Evolutionary conservation across 1,140 invertebrate genomes (phyloP).

Genomic region (Polyergus mexicanus): DNA sequence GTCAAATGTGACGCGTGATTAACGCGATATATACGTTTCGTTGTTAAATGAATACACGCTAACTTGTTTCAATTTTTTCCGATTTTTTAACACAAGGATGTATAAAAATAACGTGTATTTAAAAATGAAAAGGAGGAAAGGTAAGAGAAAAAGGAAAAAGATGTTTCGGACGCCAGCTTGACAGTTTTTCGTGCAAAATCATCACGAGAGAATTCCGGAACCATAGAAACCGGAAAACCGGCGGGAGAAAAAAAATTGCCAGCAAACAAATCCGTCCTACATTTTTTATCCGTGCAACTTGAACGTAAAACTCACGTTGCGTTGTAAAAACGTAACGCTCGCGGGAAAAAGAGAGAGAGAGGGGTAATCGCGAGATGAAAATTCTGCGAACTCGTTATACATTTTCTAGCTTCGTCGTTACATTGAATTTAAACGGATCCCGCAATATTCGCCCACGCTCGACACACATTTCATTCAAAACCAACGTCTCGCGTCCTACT

Average conservation of each 20-base stretch:
- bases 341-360: conserved; percentile 13
- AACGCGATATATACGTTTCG: not conserved
- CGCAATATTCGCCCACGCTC: conserved; percentile 44
- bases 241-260: conserved; percentile 29
- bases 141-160: conserved; percentile 18
- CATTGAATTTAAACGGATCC: conserved; percentile 60
- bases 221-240: conserved; percentile 25
- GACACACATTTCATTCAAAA: conserved; percentile 58
- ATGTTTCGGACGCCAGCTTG: conserved; percentile 25
- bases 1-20: not conserved
- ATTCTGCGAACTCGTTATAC: conserved; percentile 55
- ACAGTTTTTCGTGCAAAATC: conserved; percentile 51
- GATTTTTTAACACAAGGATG: not conserved
- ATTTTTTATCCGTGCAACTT: conserved; percentile 56
- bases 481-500: conserved; percentile 20
- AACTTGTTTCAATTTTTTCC: not conserved
- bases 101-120: not conserved
- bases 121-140: not conserved
- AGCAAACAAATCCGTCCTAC: conserved; percentile 41
- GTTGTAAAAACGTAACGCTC: conserved; percentile 43
- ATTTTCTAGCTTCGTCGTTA: conserved; percentile 56
- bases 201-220: conserved; percentile 45
- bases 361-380: not conserved
- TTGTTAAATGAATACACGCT: conserved; percentile 8
- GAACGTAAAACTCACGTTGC: conserved; percentile 49